Percentiles rank a stretch among this genome's conserved stretches.
These are phyloP conservation scores for Pteronotus mesoamericanus DNA, from an alignment of 2,797 vertebrate species.

Conservation along the genomic window DNA sequence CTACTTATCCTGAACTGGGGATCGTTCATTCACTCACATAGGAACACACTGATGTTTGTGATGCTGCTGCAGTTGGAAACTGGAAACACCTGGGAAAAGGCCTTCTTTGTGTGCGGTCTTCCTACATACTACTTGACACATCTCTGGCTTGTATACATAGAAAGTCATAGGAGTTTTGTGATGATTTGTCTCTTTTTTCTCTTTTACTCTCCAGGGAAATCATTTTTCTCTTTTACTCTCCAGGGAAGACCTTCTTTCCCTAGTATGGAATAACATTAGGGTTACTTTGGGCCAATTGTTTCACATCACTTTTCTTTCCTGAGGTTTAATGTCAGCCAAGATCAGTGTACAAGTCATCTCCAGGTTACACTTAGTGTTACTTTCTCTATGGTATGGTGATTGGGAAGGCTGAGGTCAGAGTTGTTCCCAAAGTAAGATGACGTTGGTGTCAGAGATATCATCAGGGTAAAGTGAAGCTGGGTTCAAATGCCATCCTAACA, in stretches of 20 bases:
- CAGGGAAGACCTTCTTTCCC: background rate
- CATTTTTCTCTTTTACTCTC: background rate
- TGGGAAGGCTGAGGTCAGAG: background rate
- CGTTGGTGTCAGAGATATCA: background rate
- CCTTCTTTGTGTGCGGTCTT: background rate
- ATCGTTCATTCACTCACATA: background rate
- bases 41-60: background rate
- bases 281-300: background rate
- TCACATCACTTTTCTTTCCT: background rate
- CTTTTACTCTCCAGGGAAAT: background rate
- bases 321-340: constrained; percentile 9
- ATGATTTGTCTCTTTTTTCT: background rate
- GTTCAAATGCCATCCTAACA: background rate
- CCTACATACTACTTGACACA: background rate
- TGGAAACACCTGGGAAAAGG: background rate
- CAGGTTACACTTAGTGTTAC: background rate
- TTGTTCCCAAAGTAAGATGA: background rate
- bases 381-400: background rate
- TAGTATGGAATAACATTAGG: background rate
- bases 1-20: background rate
- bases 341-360: background rate
- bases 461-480: background rate
- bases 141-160: background rate
- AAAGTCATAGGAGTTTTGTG: background rate
- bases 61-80: background rate